These are phyloP conservation scores for Hydrochoerus hydrochaeris DNA, from an alignment of 2,113 vertebrate genomes.

Conservation along the genomic window DNA sequence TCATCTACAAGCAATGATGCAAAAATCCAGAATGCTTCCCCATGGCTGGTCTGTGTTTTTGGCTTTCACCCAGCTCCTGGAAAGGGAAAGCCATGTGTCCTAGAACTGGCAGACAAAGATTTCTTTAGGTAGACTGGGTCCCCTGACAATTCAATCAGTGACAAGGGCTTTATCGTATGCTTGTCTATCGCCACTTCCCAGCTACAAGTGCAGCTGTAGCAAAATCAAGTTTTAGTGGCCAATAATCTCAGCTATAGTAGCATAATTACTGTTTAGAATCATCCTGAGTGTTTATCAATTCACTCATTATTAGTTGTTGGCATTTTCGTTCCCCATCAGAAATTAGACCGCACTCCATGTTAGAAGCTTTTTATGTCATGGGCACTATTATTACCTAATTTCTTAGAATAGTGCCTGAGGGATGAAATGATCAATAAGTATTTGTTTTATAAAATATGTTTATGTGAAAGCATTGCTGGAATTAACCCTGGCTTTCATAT, in stretches of 20 bases:
- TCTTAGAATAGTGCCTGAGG: not conserved
- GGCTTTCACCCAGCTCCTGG: not conserved
- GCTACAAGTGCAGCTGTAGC: not conserved
- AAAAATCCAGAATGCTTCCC: not conserved
- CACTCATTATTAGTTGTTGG: not conserved
- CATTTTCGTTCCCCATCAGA: not conserved
- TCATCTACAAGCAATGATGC: not conserved
- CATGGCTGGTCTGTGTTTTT: not conserved
- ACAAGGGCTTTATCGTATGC: not conserved
- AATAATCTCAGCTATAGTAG: not conserved
- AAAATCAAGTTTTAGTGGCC: not conserved
- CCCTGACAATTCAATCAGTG: not conserved
- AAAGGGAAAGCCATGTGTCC: not conserved
- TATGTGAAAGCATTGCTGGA: not conserved
- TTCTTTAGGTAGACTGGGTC: not conserved
- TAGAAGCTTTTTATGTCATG: not conserved
- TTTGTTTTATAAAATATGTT: not conserved
- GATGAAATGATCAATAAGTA: not conserved
- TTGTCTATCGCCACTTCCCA: not conserved
- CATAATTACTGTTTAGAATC: not conserved
- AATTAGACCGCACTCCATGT: not conserved
- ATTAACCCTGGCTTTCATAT: not conserved
- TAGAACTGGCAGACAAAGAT: not conserved
- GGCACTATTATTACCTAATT: not conserved
- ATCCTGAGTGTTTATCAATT: constrained; percentile 23